Percentiles rank a stretch among this genome's conserved stretches.
Conservation (phyloP, 1,140 invertebrate genomes). For the Antheraea pernyi region DNA sequence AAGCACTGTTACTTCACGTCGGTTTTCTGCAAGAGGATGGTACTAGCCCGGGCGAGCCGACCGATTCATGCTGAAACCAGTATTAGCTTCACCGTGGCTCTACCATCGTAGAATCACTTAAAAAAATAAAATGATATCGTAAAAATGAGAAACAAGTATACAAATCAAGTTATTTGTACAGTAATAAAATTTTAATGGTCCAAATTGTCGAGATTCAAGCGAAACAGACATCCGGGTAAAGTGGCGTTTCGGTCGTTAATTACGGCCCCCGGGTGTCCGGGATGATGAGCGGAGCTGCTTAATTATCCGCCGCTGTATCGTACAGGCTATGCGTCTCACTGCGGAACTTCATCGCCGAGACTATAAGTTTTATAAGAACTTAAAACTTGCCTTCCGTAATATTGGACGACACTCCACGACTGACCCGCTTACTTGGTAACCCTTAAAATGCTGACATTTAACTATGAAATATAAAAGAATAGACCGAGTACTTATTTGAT, state of each 20-base stretch:
- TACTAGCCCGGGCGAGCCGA: too few relatives aligned
- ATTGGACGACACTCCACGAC: background rate
- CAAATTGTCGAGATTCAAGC: background rate
- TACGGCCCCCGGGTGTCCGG: conserved; percentile 1
- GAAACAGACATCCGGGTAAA: background rate
- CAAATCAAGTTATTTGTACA: background rate
- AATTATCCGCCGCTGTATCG: conserved; percentile 9
- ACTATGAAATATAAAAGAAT: too few relatives aligned
- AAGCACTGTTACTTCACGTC: too few relatives aligned
- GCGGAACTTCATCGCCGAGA: background rate
- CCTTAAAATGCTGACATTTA: too few relatives aligned
- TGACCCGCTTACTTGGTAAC: background rate
- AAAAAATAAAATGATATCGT: too few relatives aligned
- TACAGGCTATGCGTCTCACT: background rate
- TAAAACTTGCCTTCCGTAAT: background rate
- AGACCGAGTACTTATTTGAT: too few relatives aligned
- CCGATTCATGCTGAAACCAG: too few relatives aligned
- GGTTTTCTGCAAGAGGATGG: too few relatives aligned
- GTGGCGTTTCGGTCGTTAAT: conserved; percentile 3
- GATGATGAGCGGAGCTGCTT: conserved; percentile 7
- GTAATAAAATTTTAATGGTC: background rate
- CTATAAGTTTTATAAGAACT: background rate
- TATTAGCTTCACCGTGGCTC: too few relatives aligned
- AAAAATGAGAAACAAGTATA: background rate
- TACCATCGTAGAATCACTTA: too few relatives aligned